A percentile compares a stretch with the other conserved stretches of the same genome.
Conservation (phyloP, 2,113 vertebrate genomes). For the Eidolon helvum region DNA sequence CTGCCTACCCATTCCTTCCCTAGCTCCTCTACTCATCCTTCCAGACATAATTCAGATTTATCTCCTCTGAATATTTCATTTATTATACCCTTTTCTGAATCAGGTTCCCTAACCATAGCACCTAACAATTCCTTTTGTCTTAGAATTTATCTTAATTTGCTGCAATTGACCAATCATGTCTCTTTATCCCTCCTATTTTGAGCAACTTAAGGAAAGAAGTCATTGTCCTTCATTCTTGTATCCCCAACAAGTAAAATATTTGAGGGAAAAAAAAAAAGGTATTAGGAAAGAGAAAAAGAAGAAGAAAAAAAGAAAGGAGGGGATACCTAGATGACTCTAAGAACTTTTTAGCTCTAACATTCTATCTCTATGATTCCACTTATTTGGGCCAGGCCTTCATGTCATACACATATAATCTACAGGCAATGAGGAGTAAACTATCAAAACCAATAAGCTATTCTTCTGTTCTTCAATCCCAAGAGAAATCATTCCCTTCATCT, state of each 20-base stretch:
- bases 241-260: neutral
- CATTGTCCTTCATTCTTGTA: neutral
- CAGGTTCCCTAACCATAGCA: neutral
- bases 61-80: conserved; percentile 10
- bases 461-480: neutral
- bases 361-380: neutral
- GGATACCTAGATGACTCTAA: neutral
- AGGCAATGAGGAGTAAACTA: neutral
- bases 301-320: neutral
- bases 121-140: neutral
- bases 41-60: neutral
- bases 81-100: neutral
- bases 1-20: neutral
- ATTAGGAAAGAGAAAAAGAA: neutral
- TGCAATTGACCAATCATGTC: neutral
- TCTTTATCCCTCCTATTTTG: neutral
- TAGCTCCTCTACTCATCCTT: neutral
- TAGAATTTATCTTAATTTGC: neutral
- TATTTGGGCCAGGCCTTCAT: neutral
- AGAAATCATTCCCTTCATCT: neutral
- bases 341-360: neutral
- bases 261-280: neutral
- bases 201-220: neutral
- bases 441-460: neutral
- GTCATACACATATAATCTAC: neutral